Base-by-base conservation (phyloP, 2,888 invertebrate species). In the Euzetes globulus region DNA sequence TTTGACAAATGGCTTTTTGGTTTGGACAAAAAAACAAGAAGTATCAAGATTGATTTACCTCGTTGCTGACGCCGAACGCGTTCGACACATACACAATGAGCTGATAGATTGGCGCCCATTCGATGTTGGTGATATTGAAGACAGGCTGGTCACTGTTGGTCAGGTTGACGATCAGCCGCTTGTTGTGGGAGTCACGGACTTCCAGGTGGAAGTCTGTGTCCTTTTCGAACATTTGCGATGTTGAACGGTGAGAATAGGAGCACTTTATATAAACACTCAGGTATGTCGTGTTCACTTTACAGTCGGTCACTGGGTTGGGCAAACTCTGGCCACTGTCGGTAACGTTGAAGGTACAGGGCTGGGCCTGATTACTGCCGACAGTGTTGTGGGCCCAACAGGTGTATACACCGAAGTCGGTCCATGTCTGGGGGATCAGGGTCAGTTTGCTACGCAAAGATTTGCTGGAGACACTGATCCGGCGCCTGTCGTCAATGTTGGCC, bases 31-130 rank as follows among this genome's bases (percentile, higher is more conserved):
- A 58, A 58, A 58, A 58, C 25, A 58, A 58, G 3, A 25, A 6
- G 6, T 11, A 58, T n/a, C n/a, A 33, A 33, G 33, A 33, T 33
- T 33, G 33, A 33, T 6, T 33, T 33, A 71, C 73, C 65, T 73
- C 37, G 15, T 73, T 65, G 52, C 73, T 73, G 19, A 65, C 37
- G 29, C 65, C 73, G n/a, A 52, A 65, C 3, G 29, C 13, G 47
- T 73, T 73, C 9, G 73, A 73, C 29, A 73, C 73, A 50, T 73
- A 73, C 15, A 73, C 37, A 47, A 37, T 73, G 41, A 65, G 9
- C 29, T 73, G 33, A 25, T 65, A 65, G 17, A 68, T 37, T n/a
- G n/a, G 41, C 41, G 13, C 25, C n/a, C 29, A n/a, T 27, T n/a
- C 45, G 27, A 29, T 19, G n/a, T 15, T 73, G 19, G 73, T 33